phyloP scores from a whole-genome alignment of 2,113 vertebrate species.

The Microtus oregoni region DNA sequence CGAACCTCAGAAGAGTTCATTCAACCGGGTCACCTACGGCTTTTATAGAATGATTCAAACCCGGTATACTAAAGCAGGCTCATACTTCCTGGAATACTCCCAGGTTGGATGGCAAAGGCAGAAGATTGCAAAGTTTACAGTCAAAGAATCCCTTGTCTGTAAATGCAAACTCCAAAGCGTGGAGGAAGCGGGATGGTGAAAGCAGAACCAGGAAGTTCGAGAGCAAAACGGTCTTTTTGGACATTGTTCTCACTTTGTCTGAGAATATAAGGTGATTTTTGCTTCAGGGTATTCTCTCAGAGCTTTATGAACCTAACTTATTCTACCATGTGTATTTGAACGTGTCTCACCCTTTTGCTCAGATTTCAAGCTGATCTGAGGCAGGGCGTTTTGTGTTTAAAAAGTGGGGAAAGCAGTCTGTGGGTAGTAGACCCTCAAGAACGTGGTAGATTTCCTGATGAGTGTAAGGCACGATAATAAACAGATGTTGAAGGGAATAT shows the following conservation, averaged over 20 bases:
- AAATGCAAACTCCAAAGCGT: not conserved
- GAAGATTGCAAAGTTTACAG: not conserved
- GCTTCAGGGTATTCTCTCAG: not conserved
- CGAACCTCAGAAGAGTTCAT: not conserved
- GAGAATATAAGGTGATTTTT: not conserved
- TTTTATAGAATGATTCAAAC: not conserved
- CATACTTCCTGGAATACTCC: not conserved
- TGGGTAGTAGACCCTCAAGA: not conserved
- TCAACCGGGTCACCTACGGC: not conserved
- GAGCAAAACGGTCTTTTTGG: not conserved
- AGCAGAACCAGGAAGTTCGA: not conserved
- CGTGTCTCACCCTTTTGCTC: not conserved
- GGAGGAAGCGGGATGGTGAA: not conserved
- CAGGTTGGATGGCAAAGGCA: not conserved
- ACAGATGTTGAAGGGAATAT: constrained; percentile 1
- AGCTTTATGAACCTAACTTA: not conserved
- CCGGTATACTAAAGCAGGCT: not conserved
- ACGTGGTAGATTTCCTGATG: not conserved
- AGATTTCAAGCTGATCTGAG: not conserved
- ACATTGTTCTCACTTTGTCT: not conserved
- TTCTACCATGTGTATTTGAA: not conserved
- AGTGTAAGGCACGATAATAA: not conserved
- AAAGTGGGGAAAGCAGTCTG: not conserved
- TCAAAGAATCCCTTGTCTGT: not conserved
- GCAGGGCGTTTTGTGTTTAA: not conserved